phyloP scores from a whole-genome alignment of 2,113 vertebrate species.

The rabbit (Oryctolagus cuniculus) region DNA sequence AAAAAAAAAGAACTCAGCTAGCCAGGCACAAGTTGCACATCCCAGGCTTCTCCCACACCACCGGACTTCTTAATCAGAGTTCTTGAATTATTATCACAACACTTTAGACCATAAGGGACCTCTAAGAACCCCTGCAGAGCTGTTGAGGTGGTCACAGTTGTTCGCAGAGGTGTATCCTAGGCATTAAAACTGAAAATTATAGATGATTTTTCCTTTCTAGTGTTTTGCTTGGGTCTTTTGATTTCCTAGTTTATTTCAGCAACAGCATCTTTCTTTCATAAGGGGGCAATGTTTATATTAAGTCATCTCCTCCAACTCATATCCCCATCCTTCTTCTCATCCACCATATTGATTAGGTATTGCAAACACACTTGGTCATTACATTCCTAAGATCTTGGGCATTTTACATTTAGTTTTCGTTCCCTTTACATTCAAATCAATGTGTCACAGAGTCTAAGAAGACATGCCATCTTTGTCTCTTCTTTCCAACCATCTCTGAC shows the following conservation, averaged over 20 bases:
- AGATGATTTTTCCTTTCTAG: background rate
- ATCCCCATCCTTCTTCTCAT: background rate
- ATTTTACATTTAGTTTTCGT: conserved; percentile 37
- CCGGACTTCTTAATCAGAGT: background rate
- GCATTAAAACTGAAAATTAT: background rate
- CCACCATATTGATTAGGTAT: too few species aligned
- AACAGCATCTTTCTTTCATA: background rate
- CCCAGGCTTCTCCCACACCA: conserved; percentile 40
- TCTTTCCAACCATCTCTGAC: background rate
- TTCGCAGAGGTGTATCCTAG: background rate
- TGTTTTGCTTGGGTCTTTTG: background rate
- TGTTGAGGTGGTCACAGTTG: background rate
- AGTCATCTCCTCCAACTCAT: background rate
- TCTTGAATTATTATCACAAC: background rate
- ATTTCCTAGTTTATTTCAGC: background rate
- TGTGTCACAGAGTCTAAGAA: background rate
- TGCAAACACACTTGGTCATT: background rate
- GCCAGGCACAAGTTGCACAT: conserved; percentile 54
- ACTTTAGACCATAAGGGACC: background rate
- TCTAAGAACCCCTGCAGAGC: background rate
- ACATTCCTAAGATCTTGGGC: background rate
- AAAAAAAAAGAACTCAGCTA: conserved; percentile 74
- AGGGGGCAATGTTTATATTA: background rate
- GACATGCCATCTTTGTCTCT: background rate
- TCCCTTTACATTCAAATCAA: background rate